Percentiles rank a stretch among this genome's conserved stretches.
Evolutionary conservation across 2,113 vertebrate species (phyloP).

Genomic region (Mormyrus iriodes): DNA sequence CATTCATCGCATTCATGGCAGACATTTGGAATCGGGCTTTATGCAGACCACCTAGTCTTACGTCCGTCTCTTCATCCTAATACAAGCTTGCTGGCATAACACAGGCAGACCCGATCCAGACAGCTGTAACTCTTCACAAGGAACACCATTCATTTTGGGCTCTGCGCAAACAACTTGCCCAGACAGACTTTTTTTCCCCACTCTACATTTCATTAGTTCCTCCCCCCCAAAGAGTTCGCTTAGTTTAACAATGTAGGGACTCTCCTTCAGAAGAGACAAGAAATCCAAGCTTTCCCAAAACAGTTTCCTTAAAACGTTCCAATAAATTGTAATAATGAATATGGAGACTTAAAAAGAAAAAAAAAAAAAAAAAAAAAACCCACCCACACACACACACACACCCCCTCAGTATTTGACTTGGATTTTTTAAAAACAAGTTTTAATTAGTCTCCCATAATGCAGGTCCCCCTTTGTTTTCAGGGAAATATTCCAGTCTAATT

Average conservation of each 20-base stretch:
- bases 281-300: background rate
- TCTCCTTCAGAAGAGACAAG: background rate
- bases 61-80: slow-evolving; percentile 1
- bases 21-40: background rate
- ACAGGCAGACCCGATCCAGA: background rate
- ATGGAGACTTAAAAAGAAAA: background rate
- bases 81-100: background rate
- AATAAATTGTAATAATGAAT: background rate
- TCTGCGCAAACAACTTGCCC: background rate
- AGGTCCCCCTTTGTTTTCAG: background rate
- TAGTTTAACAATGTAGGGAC: background rate
- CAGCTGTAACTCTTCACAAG: slow-evolving; percentile 15
- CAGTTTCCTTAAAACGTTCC: background rate
- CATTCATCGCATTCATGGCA: slow-evolving; percentile 1
- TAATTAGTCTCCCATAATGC: background rate
- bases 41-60: background rate
- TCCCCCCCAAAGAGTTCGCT: background rate
- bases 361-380: background rate
- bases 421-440: background rate
- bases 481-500: slow-evolving; percentile 17
- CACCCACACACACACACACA: background rate
- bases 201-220: background rate
- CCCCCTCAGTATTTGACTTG: background rate
- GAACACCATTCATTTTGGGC: slow-evolving; percentile 5
- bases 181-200: background rate